These are phyloP conservation scores for Thinocorus orbignyianus DNA, from an alignment of 2,113 vertebrate species.

Conservation along the genomic window DNA sequence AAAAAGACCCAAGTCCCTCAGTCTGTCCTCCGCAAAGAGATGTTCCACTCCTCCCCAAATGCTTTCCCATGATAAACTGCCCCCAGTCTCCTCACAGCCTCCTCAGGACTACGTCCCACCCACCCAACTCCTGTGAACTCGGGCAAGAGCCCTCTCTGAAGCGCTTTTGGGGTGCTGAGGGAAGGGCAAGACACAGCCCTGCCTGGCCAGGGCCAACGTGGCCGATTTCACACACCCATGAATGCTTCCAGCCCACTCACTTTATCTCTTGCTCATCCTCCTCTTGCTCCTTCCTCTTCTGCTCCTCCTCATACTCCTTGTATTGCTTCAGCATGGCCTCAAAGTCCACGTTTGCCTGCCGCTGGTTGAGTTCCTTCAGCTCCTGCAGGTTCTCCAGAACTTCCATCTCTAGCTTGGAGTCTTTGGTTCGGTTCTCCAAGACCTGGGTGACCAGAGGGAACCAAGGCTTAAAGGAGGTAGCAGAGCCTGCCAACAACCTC, in stretches of 20 bases:
- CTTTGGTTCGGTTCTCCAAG: conserved; percentile 93
- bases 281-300: conserved; percentile 79
- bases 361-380: conserved; percentile 95
- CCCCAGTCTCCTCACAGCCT: background rate
- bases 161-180: background rate
- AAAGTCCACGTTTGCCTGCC: conserved; percentile 93
- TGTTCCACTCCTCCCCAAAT: background rate
- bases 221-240: accelerated
- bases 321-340: conserved; percentile 87
- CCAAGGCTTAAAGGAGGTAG: background rate
- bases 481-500: background rate
- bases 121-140: background rate
- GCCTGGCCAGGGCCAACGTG: background rate
- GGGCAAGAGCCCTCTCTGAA: background rate
- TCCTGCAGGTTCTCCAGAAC: conserved; percentile 97
- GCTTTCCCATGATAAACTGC: accelerated
- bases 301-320: conserved; percentile 81
- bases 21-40: no score
- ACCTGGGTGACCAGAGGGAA: conserved; percentile 73
- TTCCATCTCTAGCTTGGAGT: conserved; percentile 98
- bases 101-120: background rate
- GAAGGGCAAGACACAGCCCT: background rate
- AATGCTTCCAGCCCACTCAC: conserved; percentile 63
- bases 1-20: no score
- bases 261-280: conserved; percentile 89